phyloP scores from a whole-genome alignment of 2,113 vertebrate genomes.

The Cheirogaleus medius region DNA sequence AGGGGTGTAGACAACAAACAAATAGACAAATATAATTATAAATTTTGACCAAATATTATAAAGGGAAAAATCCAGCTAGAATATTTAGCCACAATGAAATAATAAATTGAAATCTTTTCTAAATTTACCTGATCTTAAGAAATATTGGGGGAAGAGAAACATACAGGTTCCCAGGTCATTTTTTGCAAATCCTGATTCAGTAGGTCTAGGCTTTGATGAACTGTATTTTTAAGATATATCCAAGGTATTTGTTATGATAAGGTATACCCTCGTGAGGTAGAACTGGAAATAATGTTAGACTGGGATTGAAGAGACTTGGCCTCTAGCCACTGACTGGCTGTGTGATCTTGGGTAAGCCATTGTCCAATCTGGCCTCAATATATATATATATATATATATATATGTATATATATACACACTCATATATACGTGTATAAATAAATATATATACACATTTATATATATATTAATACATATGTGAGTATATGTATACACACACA shows the following conservation, averaged over 20 bases:
- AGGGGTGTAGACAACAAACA: not conserved
- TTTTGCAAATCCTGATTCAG: not conserved
- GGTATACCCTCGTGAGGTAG: not conserved
- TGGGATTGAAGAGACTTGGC: not conserved
- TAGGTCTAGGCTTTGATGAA: not conserved
- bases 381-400: not conserved
- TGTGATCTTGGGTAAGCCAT: not conserved
- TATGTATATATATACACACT: not conserved
- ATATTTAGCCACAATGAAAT: not conserved
- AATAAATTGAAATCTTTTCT: not conserved
- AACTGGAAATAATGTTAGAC: not conserved
- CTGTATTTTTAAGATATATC: not conserved
- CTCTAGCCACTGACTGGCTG: not conserved
- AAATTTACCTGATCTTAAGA: not conserved
- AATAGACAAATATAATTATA: not conserved
- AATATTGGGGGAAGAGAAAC: not conserved
- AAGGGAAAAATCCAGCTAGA: not conserved
- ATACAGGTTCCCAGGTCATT: not conserved
- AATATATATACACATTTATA: too few species aligned
- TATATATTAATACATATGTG: too few species aligned
- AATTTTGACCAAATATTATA: not conserved
- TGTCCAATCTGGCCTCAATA: not conserved
- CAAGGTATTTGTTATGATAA: not conserved
- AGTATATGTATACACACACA: too few species aligned
- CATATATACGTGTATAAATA: not conserved